Evolutionary conservation across 2,113 vertebrate species (phyloP), one percentile per base, ranked within the genome.

Genomic region (Plecotus auritus): DNA sequence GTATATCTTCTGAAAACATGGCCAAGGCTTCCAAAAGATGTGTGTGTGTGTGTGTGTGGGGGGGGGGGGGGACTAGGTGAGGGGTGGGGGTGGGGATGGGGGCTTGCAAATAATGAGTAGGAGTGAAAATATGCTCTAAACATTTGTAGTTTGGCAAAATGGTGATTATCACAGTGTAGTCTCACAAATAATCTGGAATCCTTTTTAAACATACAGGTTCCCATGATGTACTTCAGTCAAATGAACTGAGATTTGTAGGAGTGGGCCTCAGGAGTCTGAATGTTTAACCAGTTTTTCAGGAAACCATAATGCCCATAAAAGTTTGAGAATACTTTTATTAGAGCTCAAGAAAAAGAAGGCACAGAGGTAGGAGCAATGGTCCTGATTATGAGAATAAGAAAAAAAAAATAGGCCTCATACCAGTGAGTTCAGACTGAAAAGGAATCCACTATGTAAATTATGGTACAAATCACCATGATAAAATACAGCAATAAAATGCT

Each of bases 171-270:
- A 78, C 20, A 37, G 22, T 16, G 3, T 69, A 30, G 7, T 78
- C 12, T 72, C 37, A 42, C 0, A 17, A 59, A 59, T 76, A 32
- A 66, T n/a, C 42, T 86, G 35, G 47, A 5, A 59, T 74, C 9
- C 42, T 82, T 72, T 64, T 54, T 28, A 82, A 90, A 47, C 51
- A 61, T 4, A 49, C 6, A 51, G 11, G 30, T 76, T 91, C 17
- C 18, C 40, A 90, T n/a, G 28, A 51, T 23, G 23, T 9, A 32
- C 17, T 90, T 77, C 61, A 70, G 17, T 64, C 49, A 85, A 88
- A 67, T 40, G 23, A 95, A 88, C 66, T 81, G n/a, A 88, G 10
- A 83, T 87, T 95, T 96, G 40, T 84, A 86, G n/a, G n/a, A 13
- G 20, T 51, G 32, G 47, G 20, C 32, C 5, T 81, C 28, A 88